These are phyloP conservation scores for Triplophysa siluroides DNA, from an alignment of 2,113 vertebrate species.

Conservation along the genomic window DNA sequence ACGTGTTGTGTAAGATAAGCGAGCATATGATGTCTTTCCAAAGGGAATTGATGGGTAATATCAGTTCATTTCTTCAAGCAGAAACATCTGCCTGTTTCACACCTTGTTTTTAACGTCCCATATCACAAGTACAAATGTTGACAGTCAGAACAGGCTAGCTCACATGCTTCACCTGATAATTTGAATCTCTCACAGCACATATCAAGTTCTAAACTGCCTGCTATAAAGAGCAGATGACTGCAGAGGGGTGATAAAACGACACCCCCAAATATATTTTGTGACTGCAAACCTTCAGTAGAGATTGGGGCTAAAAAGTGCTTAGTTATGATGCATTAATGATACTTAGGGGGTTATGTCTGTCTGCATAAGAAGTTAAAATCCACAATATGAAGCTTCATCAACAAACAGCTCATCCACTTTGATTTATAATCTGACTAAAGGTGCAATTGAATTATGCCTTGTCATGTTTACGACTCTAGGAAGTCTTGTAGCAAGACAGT, in stretches of 20 bases:
- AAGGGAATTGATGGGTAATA: conserved; percentile 43
- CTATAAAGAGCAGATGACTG: conserved; percentile 38
- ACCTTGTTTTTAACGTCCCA: neutral
- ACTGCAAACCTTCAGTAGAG: neutral
- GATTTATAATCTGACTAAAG: conserved; percentile 36
- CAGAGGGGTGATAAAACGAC: conserved; percentile 24
- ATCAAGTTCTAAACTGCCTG: conserved; percentile 36
- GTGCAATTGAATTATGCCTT: conserved; percentile 44
- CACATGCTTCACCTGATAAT: conserved; percentile 29
- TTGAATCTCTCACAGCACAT: conserved; percentile 38
- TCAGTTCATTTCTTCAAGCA: conserved; percentile 31
- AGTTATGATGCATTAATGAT: neutral
- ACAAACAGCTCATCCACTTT: conserved; percentile 19
- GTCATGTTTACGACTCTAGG: conserved; percentile 52
- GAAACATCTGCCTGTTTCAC: conserved; percentile 27
- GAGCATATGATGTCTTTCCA: neutral
- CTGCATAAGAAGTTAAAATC: conserved; percentile 12
- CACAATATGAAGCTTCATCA: conserved; percentile 13
- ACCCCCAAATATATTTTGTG: conserved; percentile 16
- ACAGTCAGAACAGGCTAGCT: conserved; percentile 11
- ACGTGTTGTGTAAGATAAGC: neutral
- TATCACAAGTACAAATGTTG: conserved; percentile 38
- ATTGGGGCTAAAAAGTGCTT: conserved; percentile 15
- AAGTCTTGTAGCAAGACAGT: conserved; percentile 5
- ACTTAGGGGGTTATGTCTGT: neutral